phyloP scores from a whole-genome alignment of 2,113 vertebrate genomes.

The Heliornis fulica region DNA sequence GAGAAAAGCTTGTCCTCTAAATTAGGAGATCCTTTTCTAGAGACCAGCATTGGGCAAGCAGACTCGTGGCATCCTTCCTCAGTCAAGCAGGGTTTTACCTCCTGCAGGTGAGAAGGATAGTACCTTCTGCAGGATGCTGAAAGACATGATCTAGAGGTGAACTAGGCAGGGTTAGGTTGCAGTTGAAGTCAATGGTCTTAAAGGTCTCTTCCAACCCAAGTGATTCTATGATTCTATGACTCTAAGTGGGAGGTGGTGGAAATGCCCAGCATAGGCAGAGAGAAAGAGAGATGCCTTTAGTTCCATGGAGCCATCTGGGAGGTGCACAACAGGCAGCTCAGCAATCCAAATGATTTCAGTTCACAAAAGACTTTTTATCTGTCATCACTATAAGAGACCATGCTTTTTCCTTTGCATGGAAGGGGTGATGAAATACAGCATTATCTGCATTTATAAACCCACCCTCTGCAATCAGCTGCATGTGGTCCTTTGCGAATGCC shows the following conservation, averaged over 20 bases:
- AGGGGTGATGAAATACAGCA: not conserved
- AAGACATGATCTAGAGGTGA: too few species aligned
- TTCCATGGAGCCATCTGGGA: not conserved
- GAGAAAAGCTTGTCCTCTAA: not conserved
- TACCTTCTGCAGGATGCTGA: too few species aligned
- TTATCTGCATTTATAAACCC: not conserved
- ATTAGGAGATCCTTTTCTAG: not conserved
- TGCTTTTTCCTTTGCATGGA: not conserved
- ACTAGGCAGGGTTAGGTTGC: too few species aligned
- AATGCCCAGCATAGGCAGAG: accelerated
- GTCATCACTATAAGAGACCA: not conserved
- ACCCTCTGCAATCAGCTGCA: not conserved
- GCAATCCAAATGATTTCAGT: not conserved
- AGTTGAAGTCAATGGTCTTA: too few species aligned
- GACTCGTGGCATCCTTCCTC: not conserved
- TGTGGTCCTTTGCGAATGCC: not conserved
- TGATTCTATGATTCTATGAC: too few species aligned
- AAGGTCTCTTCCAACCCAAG: too few species aligned
- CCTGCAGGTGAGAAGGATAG: not conserved
- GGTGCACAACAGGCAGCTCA: accelerated
- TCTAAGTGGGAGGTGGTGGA: not conserved
- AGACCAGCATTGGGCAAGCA: not conserved
- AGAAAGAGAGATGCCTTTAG: not conserved
- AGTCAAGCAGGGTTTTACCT: not conserved
- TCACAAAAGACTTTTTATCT: not conserved